phyloP scores from a whole-genome alignment of 1,140 invertebrate species.

The Ceratina japonica region DNA sequence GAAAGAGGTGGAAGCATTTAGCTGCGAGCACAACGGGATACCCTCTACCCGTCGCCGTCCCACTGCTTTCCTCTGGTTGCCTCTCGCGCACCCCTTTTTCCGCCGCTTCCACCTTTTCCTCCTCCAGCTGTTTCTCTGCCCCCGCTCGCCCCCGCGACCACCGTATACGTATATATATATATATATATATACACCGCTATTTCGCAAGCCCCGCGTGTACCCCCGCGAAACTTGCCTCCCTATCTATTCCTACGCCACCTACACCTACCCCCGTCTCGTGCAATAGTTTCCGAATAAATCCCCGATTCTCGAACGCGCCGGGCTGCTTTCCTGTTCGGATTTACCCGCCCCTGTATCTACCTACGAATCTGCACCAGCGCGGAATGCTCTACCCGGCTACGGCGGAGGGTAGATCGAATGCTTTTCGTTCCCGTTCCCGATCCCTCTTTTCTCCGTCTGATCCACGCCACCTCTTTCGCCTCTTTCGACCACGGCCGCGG shows the following conservation, averaged over 20 bases:
- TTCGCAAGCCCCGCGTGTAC: conserved; percentile 6
- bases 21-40: conserved; percentile 60
- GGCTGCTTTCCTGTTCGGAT: conserved; percentile 72
- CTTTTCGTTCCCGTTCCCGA: conserved; percentile 43
- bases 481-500: conserved; percentile 10
- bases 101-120: conserved; percentile 4
- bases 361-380: conserved; percentile 60
- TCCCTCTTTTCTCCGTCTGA: not conserved
- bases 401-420: conserved; percentile 56
- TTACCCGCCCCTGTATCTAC: conserved; percentile 70
- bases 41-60: conserved; percentile 25
- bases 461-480: conserved; percentile 12
- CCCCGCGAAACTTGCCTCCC: conserved; percentile 48
- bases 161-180: conserved; percentile 7
- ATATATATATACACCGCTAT: too few species aligned
- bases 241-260: conserved; percentile 49
- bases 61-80: conserved; percentile 24
- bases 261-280: conserved; percentile 59
- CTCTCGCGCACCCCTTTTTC: not conserved
- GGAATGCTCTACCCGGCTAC: conserved; percentile 53
- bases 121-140: conserved; percentile 16
- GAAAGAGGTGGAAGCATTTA: conserved; percentile 72
- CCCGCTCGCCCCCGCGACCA: not conserved
- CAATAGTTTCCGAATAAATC: conserved; percentile 79
- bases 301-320: conserved; percentile 73